phyloP scores from a whole-genome alignment of 2,888 invertebrate species.

The Euphydryas editha region DNA sequence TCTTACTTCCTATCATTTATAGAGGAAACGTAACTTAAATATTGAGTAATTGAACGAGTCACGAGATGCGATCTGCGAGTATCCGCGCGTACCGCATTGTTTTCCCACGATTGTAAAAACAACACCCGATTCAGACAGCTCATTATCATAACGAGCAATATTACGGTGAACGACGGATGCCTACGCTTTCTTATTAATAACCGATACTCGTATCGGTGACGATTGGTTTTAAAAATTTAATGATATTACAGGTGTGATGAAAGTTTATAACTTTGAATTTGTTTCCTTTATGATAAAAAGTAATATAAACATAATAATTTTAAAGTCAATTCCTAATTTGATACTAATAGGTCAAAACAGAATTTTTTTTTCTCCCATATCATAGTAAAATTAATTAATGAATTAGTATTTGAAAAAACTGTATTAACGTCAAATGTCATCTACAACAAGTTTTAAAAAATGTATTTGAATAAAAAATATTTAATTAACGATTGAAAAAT shows the following conservation, averaged over 20 bases:
- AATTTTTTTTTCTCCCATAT: no score
- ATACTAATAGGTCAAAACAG: no score
- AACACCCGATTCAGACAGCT: conserved; percentile 52
- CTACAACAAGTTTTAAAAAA: no score
- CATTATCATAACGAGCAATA: conserved; percentile 63
- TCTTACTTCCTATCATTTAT: conserved; percentile 56
- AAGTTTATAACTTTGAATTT: no score
- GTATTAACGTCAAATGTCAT: no score
- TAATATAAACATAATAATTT: no score
- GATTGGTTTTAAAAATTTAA: conserved; percentile 21
- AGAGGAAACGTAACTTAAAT: conserved; percentile 60
- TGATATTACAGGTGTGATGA: neutral
- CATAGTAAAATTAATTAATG: no score
- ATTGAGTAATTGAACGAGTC: conserved; percentile 55
- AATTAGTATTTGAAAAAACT: no score
- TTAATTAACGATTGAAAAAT: no score
- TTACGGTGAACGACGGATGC: conserved; percentile 49
- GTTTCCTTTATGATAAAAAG: no score
- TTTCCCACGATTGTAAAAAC: conserved; percentile 74
- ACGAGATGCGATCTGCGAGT: conserved; percentile 55
- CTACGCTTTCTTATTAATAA: conserved; percentile 38
- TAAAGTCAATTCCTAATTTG: no score
- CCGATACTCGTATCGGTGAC: conserved; percentile 32
- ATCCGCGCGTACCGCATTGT: conserved; percentile 54
- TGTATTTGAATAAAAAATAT: no score